These are phyloP conservation scores for Diceros bicornis DNA, from an alignment of 2,797 vertebrate species.

Conservation along the genomic window DNA sequence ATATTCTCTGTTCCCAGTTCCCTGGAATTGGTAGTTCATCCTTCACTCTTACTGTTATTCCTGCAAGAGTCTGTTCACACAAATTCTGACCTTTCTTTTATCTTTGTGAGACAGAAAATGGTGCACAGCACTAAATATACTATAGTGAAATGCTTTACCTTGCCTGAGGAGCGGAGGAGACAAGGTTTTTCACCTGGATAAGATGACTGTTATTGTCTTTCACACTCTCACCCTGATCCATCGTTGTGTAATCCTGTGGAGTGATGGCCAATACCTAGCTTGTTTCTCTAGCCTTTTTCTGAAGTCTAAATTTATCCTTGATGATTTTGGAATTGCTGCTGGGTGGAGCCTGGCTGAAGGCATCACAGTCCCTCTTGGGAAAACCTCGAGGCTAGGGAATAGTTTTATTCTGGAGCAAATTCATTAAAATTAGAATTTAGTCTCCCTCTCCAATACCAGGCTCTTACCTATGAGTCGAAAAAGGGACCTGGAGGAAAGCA, in stretches of 20 bases:
- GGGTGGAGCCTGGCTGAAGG: neutral
- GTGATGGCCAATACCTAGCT: neutral
- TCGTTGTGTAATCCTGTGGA: neutral
- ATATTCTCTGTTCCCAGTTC: neutral
- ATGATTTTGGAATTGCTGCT: neutral
- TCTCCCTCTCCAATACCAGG: neutral
- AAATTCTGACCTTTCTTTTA: neutral
- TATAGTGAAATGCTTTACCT: neutral
- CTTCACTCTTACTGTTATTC: neutral
- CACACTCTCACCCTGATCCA: neutral
- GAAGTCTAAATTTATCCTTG: neutral
- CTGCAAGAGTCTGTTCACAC: neutral
- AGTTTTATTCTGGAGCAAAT: neutral
- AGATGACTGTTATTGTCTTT: neutral
- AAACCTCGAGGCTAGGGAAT: neutral
- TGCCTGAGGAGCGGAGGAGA: neutral
- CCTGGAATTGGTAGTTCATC: too few relatives aligned
- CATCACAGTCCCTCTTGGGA: neutral
- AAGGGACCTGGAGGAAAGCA: neutral
- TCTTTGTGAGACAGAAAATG: neutral
- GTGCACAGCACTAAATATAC: neutral
- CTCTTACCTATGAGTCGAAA: neutral
- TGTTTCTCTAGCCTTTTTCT: neutral
- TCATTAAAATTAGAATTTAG: neutral
- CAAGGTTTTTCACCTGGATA: neutral